Base-by-base conservation (phyloP, 2,113 vertebrate genomes). In the Aptenodytes forsteri region DNA sequence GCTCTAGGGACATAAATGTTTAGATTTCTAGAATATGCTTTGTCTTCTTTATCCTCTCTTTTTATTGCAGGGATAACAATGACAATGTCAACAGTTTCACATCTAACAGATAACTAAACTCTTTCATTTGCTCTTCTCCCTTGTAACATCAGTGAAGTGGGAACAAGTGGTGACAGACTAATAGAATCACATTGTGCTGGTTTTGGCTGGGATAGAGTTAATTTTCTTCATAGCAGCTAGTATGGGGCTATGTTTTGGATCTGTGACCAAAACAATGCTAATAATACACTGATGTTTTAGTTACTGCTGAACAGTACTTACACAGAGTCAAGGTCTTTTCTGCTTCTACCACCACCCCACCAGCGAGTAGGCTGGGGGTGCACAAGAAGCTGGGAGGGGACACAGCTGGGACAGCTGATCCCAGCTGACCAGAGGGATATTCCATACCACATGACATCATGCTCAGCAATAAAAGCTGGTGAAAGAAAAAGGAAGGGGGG, bases 361-460 rank as follows among this genome's bases (percentile, higher is more conserved):
- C 36, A 64, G 32, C 0, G 1, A 32, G 25, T 2, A 76, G 11
- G 5, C 27, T 72, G 10, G 8, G 8, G 12, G 0, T 36, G 1
- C 27, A 71, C 26, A 56, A 54, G 26, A 34, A 20, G 1, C 2
- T 49, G 22, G 6, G 17, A 67, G 13, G 16, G 10, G 3, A 16
- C 42, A 52, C 10, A 83, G 11, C 7, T 4, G 3, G 14, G 62
- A 69, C 62, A 76, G 27, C 40, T 67, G 38, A 38, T 4, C 46
- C 4, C 22, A 46, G 1, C 11, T 76, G 29, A 32, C 47, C 34
- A 16, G 30, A 61, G 18, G 10, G 34, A 16, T 67, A 29, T 75
- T 1, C 12, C 22, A 29, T 30, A 34, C 27, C 4, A 3, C 17
- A 21, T n/a, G 29, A 14, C 1, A 4, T 44, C 1, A 0, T 27